These are phyloP conservation scores for Notoglanidium macrostoma DNA, from an alignment of 2,797 vertebrate species.

Conservation along the genomic window DNA sequence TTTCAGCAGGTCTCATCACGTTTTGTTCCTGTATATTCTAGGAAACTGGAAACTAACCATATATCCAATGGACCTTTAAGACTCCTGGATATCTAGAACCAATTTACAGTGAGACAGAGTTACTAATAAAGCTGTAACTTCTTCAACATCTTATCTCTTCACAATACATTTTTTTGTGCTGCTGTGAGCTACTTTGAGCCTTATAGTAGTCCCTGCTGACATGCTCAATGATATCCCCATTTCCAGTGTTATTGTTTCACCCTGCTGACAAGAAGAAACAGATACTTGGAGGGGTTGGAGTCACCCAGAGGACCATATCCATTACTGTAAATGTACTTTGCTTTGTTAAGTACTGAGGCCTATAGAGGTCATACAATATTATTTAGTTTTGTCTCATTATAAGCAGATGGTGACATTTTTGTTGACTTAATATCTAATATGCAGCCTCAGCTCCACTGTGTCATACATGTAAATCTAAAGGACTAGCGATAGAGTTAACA, in stretches of 20 bases:
- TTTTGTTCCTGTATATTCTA: neutral
- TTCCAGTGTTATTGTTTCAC: conserved; percentile 39
- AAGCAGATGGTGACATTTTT: neutral
- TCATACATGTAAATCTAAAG: neutral
- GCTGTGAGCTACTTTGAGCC: conserved; percentile 14
- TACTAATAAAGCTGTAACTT: neutral
- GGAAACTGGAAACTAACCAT: neutral
- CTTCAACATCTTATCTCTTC: neutral
- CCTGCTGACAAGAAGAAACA: conserved; percentile 40
- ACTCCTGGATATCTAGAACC: neutral
- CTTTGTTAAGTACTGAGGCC: conserved; percentile 21
- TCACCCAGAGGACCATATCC: conserved; percentile 6
- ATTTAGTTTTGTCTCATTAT: neutral
- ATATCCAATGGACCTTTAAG: neutral
- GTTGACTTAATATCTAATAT: neutral
- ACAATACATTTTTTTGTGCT: neutral
- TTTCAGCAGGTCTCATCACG: neutral
- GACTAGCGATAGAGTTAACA: neutral
- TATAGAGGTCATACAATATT: neutral
- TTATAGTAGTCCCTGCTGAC: neutral
- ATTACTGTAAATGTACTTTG: conserved; percentile 34
- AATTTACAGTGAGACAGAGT: neutral
- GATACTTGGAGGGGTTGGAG: conserved; percentile 22
- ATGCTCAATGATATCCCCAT: conserved; percentile 9
- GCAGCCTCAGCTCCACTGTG: neutral